These are phyloP conservation scores for Conops quadrifasciatus DNA, from an alignment of 2,888 invertebrate genomes.

Conservation along the genomic window DNA sequence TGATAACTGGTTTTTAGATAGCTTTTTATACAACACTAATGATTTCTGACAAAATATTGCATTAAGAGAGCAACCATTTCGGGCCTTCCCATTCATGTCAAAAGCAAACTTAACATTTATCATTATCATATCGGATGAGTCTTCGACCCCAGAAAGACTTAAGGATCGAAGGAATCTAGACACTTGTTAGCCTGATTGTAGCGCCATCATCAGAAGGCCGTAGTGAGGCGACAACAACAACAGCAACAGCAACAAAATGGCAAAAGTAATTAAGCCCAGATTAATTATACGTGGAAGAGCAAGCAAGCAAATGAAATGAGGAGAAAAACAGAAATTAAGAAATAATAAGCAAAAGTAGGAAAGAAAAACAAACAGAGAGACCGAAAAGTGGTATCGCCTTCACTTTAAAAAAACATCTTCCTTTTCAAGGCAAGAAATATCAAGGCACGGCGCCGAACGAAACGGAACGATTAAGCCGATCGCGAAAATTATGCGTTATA, in stretches of 20 bases:
- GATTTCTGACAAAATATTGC: too few relatives aligned
- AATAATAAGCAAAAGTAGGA: background rate
- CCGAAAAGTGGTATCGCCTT: too few relatives aligned
- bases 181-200: slow-evolving; percentile 13
- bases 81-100: too few relatives aligned
- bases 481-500: slow-evolving; percentile 13
- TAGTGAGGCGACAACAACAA: background rate
- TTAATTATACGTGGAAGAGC: slow-evolving; percentile 46
- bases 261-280: slow-evolving; percentile 58
- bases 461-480: background rate
- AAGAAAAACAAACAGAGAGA: background rate
- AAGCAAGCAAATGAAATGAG: background rate
- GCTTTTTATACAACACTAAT: too few relatives aligned
- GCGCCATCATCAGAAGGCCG: slow-evolving; percentile 9
- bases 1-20: too few relatives aligned
- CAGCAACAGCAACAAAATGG: background rate
- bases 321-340: background rate
- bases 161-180: background rate
- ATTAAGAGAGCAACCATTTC: too few relatives aligned
- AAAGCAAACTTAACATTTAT: too few relatives aligned
- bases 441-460: slow-evolving; percentile 6
- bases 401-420: background rate
- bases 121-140: too few relatives aligned
- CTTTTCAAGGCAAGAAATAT: background rate
- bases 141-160: too few relatives aligned